Evolutionary conservation across 2,113 vertebrate species (phyloP), one percentile per base, ranked within the genome.

Genomic region (Pyrgilauda ruficollis): DNA sequence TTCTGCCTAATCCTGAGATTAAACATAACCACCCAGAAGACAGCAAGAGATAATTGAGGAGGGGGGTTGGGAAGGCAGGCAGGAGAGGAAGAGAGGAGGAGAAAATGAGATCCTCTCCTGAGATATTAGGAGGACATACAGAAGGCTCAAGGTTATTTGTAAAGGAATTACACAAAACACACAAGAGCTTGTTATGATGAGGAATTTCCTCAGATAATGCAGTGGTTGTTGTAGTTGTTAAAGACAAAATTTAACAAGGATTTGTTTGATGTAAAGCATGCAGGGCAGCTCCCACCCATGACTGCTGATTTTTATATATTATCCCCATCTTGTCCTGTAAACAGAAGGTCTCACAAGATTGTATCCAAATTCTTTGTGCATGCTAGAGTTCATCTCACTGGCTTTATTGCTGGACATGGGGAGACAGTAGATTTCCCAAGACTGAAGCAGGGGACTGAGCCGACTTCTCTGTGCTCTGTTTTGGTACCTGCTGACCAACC

Each of bases 1-100:
- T 96, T 93, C 84, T 97, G 59, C 81, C 93, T 98, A 98, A 98
- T 98, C 96, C 97, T 95, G 85, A 98, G 97, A 98, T 98, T 98
- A 98, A 98, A 98, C 68, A 87, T 91, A 96, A 96, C 94, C 93
- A 97, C 93, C 94, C 95, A 97, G 96, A 98, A 98, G 96, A 97
- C 92, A 93, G 89, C 85, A 95, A 94, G 74, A 96, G 84, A 96
- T 82, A 93, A 95, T 93, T 95, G 89, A 62, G 67, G 33, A 17
- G 2, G 58, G 23, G 31, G 15, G 9, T 6, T 70, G 33, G 6
- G 58, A 20, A 41, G 43, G 14, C 24, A 75, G 44, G 30, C 41
- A 53, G 68, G 35, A 83, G 75, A 52, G 70, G 84, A 84, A 96
- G 62, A 46, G 61, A 63, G 37, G 33, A 62, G 37, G 53, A 53